Base-by-base conservation (phyloP, 2,113 vertebrate species). In the Cryptomyrus ogoouensis region DNA sequence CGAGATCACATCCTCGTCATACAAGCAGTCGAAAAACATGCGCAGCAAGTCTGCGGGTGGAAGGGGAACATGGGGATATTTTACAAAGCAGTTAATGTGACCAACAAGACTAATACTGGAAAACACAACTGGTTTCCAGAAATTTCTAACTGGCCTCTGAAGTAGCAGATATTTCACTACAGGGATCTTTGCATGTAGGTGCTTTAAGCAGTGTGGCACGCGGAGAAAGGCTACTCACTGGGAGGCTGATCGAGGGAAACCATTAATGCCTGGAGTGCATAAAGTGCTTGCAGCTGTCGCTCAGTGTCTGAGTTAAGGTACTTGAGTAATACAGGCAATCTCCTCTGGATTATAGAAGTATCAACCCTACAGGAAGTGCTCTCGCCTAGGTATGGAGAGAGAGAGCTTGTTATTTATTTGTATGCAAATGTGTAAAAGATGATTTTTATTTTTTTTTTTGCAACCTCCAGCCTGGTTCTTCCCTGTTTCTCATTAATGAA, bases 241-340 rank as follows among this genome's bases (percentile, higher is more conserved):
- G 98, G 97, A 96, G 98, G 98, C 92, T 99, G 98, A 95, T 99
- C 98, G 92, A 99, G 97, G 95, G 97, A 95, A 93, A 99, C 98
- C 95, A 99, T 97, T 93, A 99, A 97, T 91, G 97, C 97, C 95
- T 99, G 98, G 96, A 99, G 97, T 97, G 98, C 98, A 96, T 99
- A 99, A 98, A 99, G 98, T 97, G 98, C 98, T 98, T 99, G 98
- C 94, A 99, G 97, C 95, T 99, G 98, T 96, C 97, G 97, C 96
- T 99, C 98, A 56, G 98, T 98, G 94, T 99, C 98, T 87, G 97
- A 98, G 96, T 99, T 98, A 92, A 99, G 96, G 97, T 99, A 99
- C 95, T 99, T 99, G 93, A 99, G 97, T 95, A 99, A 96, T 94
- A 99, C 97, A 77, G 98, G 97, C 95, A 99, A 97, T 92, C 98